Evolutionary conservation across 2,888 invertebrate species (phyloP), one percentile per base, ranked within the genome.

Genomic region (Erynnis tages): DNA sequence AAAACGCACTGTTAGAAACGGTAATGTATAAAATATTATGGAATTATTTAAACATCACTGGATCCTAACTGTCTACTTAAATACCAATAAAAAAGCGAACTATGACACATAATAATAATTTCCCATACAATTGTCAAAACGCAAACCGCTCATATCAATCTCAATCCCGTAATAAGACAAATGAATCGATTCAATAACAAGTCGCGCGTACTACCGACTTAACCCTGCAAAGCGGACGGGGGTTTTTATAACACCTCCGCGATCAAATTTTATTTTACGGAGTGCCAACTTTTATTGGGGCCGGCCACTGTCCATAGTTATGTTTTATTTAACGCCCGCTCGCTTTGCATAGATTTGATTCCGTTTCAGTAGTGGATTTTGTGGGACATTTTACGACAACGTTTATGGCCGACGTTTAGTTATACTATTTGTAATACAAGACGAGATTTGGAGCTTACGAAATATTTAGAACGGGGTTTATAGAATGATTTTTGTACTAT

Each of bases 181-280:
- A 50, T 35, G 49, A 50, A 43, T 50, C 23, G 50, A 50, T 40
- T 44, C 40, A 40, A 45, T n/a, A 46, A 29, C 49, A 13, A 55
- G 30, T 47, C 45, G 44, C 52, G 53, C 32, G 54, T 55, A 21
- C 29, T 52, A 56, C 47, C 25, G 25, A 25, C 34, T 74, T 71
- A 79, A 77, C 80, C 81, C 73, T 69, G 67, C 67, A 65, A 55
- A 61, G 53, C 59, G 71, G 61, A 62, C 61, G 67, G 65, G 72
- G 71, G 73, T 78, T 25, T 78, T 78, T 76, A 75, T 69, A 78
- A 69, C 75, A 63, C 66, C 55, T 54, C 56, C 55, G 67, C 68
- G 74, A 80, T 78, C 79, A 73, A 81, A 81, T 84, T 83, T 82
- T 82, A 84, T 83, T 82, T 79, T 72, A 79, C 70, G 72, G 67